Evolutionary conservation across 2,113 vertebrate genomes (phyloP), one percentile per base, ranked within the genome.

Genomic region (Podilymbus podiceps): DNA sequence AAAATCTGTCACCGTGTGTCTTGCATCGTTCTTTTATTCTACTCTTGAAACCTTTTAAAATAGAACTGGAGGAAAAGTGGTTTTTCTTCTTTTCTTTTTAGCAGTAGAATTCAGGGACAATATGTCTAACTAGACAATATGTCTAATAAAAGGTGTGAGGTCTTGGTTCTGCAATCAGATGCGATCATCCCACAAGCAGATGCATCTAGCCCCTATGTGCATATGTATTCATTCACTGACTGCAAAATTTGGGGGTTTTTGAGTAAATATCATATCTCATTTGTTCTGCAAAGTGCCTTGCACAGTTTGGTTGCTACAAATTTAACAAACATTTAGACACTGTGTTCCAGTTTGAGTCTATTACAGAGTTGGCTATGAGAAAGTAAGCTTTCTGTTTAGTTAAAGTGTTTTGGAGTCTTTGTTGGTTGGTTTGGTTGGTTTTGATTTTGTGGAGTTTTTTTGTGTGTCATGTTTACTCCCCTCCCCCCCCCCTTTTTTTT

Each of bases 1-100:
- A 95, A 93, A 94, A 87, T 44, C 93, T 82, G 53, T 91, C 89
- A 93, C 78, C 93, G 60, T 62, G 33, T 83, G 76, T 94, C 93
- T 96, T 69, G 78, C 89, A 88, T 95, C 46, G 75, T 79, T 87
- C 76, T 69, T 92, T 85, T 81, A 91, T 92, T 95, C 69, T 18
- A 30, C 74, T 72, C 52, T 31, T 86, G 64, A 94, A 97, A 84
- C 12, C 19, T 15, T 88, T 81, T 87, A 93, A 83, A 96, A 88
- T 24, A 69, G 67, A 90, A 88, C 31, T 50, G 47, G 30, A 83
- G 9, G 22, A 73, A 83, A 88, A 25, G 25, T 44, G 24, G 1
- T 8, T n/a, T 71, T 66, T 79, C 67, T 44, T 14, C 5, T 73
- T 76, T 72, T 53, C 31, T 66, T 69, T 84, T 89, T 44, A 89